Evolutionary conservation across 2,888 invertebrate genomes (phyloP), one percentile per base, ranked within the genome.

Genomic region (Falcaria lacertinaria): DNA sequence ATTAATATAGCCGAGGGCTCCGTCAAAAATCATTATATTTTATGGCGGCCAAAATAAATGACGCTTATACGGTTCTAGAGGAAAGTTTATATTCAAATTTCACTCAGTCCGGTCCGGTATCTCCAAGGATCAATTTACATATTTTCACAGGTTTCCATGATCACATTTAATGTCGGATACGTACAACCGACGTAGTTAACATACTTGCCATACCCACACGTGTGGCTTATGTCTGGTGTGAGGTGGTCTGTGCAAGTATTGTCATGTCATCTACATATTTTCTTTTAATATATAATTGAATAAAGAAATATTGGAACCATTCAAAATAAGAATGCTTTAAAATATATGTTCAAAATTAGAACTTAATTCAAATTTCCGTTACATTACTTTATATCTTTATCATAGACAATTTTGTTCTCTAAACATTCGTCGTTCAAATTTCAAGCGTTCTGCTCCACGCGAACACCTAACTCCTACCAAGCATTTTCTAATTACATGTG

Each of bases 21-120:
- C 80, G 84, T 84, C 87, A 87, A 85, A 89, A 89, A 88, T 85
- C 86, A 87, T 88, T 86, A 88, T 84, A 88, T 86, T 89, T 88
- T 88, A 88, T 83, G 81, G 69, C 76, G 85, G 79, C 74, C 77
- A 69, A 81, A 89, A 85, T 86, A 87, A 88, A 87, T 88, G 88
- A 74, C 80, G 82, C 86, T 80, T 86, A 83, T 81, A 85, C 77
- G 79, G 73, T 69, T 58, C 69, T 68, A 68, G 69, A 65, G 73
- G 76, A 79, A 87, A 87, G 85, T 88, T 88, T 88, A 85, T 85
- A 88, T 89, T 89, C 86, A 88, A 88, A 89, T 88, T 85, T 80
- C 71, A 76, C 72, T 74, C 77, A 76, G 82, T 77, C 82, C 75
- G 74, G 84, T 81, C 86, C 85, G 79, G 70, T 83, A 84, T 86